Conservation (phyloP, 2,113 vertebrate species). For the Strix uralensis region DNA sequence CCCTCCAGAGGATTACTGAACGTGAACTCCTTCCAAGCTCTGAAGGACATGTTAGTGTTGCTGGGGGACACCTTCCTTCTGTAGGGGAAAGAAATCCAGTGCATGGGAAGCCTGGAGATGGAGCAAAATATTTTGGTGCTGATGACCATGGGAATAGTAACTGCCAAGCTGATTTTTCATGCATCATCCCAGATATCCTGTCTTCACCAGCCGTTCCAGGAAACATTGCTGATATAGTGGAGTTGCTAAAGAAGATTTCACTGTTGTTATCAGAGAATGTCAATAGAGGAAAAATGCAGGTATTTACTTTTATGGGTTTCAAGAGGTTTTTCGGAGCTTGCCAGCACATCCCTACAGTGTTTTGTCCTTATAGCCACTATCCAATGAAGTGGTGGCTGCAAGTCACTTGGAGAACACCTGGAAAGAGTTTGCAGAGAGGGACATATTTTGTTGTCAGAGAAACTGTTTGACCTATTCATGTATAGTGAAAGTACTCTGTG, state of each 20-base stretch:
- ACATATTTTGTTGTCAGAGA: background rate
- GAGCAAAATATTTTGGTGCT: background rate
- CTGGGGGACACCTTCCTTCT: background rate
- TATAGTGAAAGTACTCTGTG: background rate
- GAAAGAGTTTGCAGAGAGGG: background rate
- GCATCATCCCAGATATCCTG: slow-evolving; percentile 61
- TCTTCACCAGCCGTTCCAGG: slow-evolving; percentile 67
- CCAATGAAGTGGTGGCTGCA: background rate
- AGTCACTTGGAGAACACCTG: background rate
- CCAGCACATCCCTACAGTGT: background rate
- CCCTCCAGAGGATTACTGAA: slow-evolving; percentile 12
- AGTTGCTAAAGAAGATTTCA: slow-evolving; percentile 70
- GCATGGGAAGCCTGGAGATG: background rate
- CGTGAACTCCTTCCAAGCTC: background rate
- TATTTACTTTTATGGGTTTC: background rate
- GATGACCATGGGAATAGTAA: background rate
- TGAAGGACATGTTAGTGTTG: background rate
- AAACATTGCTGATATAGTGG: slow-evolving; percentile 72
- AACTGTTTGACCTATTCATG: background rate
- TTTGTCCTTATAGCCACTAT: background rate
- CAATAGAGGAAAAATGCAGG: slow-evolving; percentile 69
- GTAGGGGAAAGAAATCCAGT: background rate
- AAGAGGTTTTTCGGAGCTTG: background rate
- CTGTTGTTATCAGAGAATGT: slow-evolving; percentile 45
- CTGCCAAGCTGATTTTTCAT: slow-evolving; percentile 64